phyloP scores from a whole-genome alignment of 2,797 vertebrate species.

The Sebastes kiyomatsui region DNA sequence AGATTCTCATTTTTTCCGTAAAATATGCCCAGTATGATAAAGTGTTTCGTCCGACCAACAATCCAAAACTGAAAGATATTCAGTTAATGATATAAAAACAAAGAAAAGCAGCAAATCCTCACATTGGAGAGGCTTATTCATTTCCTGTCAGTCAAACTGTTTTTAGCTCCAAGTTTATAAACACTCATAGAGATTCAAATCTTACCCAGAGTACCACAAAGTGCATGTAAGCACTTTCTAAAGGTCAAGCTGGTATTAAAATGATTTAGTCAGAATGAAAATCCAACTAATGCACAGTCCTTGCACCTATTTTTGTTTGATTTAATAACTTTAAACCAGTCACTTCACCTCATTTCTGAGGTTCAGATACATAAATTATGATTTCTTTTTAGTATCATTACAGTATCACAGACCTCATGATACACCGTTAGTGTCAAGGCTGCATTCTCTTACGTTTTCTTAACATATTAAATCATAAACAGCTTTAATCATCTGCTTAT shows the following conservation, averaged over 20 bases:
- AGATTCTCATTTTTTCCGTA: not conserved
- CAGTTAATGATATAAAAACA: not conserved
- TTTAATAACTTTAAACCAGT: not conserved
- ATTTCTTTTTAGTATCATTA: conserved; percentile 7
- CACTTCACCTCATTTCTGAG: not conserved
- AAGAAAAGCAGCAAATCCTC: not conserved
- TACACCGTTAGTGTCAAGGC: conserved; percentile 6
- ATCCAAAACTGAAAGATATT: not conserved
- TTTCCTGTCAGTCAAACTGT: not conserved
- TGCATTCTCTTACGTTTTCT: not conserved
- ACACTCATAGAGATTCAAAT: not conserved
- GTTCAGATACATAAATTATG: not conserved
- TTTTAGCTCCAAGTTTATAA: not conserved
- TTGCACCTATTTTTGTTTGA: not conserved
- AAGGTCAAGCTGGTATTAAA: not conserved
- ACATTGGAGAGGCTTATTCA: not conserved
- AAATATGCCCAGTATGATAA: not conserved
- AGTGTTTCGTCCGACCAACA: not conserved
- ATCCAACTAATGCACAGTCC: not conserved
- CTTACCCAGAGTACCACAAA: not conserved
- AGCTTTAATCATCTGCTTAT: conserved; percentile 14
- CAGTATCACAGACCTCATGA: conserved; percentile 24
- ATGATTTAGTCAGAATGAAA: not conserved
- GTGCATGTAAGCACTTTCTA: not conserved
- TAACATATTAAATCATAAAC: conserved; percentile 4